Evolutionary conservation across 2,797 vertebrate species (phyloP).

Genomic region (Parambassis ranga): DNA sequence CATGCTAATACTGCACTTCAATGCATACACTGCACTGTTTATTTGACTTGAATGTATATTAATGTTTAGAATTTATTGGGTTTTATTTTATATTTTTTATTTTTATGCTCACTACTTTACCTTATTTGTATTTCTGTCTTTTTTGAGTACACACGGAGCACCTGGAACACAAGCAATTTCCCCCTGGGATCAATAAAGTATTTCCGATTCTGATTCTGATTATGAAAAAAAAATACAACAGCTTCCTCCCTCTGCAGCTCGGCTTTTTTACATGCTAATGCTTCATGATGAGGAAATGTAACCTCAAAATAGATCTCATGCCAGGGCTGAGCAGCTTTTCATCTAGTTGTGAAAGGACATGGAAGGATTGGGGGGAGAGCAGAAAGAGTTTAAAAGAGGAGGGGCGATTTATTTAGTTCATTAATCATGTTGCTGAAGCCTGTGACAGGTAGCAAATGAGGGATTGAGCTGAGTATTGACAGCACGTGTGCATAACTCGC

Average conservation of each 20-base stretch:
- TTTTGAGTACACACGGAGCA: too few species aligned
- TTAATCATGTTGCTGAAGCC: slow-evolving; percentile 55
- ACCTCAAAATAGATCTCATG: slow-evolving; percentile 43
- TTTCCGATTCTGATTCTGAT: too few species aligned
- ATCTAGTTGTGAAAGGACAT: slow-evolving; percentile 41
- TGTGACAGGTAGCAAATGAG: slow-evolving; percentile 40
- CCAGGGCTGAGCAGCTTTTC: slow-evolving; percentile 34
- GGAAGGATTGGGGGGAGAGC: not conserved
- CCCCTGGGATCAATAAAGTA: too few species aligned
- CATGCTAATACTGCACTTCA: too few species aligned
- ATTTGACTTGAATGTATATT: too few species aligned
- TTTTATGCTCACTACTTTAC: too few species aligned
- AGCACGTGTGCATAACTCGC: not conserved
- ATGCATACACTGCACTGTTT: too few species aligned
- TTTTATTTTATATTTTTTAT: too few species aligned
- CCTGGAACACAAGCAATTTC: too few species aligned
- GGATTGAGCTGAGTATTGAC: slow-evolving; percentile 4
- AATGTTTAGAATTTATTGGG: too few species aligned
- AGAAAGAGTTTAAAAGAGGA: slow-evolving; percentile 10
- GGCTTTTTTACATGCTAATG: slow-evolving; percentile 40
- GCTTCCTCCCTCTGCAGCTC: not conserved
- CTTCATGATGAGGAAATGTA: slow-evolving; percentile 46
- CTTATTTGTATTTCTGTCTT: too few species aligned
- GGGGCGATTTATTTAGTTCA: slow-evolving; percentile 48
- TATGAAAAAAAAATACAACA: too few species aligned